Base-by-base conservation (phyloP, 1,140 invertebrate species). In the Tetramorium alpestre region DNA sequence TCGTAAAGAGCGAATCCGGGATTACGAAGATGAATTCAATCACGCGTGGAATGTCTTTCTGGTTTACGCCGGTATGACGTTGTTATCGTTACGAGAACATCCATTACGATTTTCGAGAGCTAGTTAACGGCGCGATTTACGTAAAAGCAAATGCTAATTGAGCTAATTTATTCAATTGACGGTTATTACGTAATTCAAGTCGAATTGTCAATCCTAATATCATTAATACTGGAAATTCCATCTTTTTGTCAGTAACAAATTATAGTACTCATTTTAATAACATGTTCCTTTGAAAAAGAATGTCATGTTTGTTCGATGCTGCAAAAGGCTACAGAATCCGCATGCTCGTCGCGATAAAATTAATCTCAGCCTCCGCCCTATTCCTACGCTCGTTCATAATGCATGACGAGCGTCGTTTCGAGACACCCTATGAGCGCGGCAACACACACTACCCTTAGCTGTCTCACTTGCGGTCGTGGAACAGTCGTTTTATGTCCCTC, bases 401-500 rank as follows among this genome's bases (percentile, higher is more conserved):
- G 80, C 80, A 84, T 75, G 80, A 58, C 25, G 54, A 56, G 54
- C 41, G 41, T 73, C 54, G 54, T 84, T 73, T 60, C 80, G 69
- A 28, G n/a, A 73, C 13, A 73, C 69, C 18, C 38, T 69, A 16
- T 38, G 67, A 18, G 33, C 44, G 44, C 18, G 41, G 38, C 47
- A 38, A 25, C 44, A 84, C 7, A 33, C 41, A 33, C 16, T 38
- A 82, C 54, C 51, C 25, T 82, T 16, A 22, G 41, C 54, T 73
- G 67, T 58, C 69, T 75, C 69, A 62, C 80, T 84, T 84, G 69
- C 54, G 80, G 69, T 75, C 80, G 41, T 84, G 44, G 25, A 84
- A 84, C 80, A 84, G 80, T 60, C 69, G 69, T 84, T 84, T 84
- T 75, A 84, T 84, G 70, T 84, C 69, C 54, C 54, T 62, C 56